These are phyloP conservation scores for Atlantisia rogersi DNA, from an alignment of 2,113 vertebrate species.

Conservation along the genomic window DNA sequence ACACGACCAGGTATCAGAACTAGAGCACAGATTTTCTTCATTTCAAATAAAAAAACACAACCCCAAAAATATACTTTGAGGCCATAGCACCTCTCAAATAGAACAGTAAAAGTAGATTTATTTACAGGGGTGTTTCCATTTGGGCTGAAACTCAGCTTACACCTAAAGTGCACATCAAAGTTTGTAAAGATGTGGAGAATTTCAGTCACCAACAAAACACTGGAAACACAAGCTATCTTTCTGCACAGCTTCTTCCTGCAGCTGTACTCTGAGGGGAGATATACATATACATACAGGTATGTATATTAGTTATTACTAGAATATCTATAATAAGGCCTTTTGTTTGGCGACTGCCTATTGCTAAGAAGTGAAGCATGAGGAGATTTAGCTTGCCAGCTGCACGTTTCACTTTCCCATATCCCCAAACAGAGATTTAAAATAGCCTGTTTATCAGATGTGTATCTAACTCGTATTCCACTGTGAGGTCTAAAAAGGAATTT, in stretches of 20 bases:
- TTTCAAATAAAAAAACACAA: neutral
- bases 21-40: neutral
- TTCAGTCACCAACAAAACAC: neutral
- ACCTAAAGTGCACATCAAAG: neutral
- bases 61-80: neutral
- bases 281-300: conserved; percentile 47
- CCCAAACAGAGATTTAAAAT: conserved; percentile 55
- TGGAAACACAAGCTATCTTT: neutral
- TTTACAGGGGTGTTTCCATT: neutral
- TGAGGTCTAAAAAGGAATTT: conserved; percentile 64
- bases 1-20: neutral
- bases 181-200: neutral
- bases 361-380: conserved; percentile 35
- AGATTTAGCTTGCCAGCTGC: conserved; percentile 50
- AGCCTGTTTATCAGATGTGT: conserved; percentile 64
- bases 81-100: neutral
- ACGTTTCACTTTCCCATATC: conserved; percentile 42
- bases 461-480: conserved; percentile 51
- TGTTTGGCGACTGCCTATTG: neutral
- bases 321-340: conserved; percentile 12
- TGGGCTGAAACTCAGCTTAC: neutral
- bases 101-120: neutral
- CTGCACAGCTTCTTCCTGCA: conserved; percentile 12
- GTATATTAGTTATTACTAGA: conserved; percentile 41
- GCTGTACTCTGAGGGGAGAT: conserved; percentile 57